Conservation (phyloP, 2,113 vertebrate species). For the Pangasianodon gigas region DNA sequence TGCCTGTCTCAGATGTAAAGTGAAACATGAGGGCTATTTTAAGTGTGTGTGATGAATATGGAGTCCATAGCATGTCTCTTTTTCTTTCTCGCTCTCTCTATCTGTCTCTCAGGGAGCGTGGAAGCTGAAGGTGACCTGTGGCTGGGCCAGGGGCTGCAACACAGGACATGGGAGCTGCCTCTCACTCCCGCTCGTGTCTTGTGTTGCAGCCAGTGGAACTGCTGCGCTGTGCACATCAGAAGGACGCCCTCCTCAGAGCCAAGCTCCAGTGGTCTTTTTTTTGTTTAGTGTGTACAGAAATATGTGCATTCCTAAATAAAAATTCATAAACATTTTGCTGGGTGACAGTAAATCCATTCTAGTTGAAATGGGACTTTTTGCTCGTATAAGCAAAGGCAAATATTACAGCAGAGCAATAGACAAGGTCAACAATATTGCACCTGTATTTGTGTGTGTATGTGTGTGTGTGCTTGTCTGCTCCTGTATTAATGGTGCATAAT, state of each 20-base stretch:
- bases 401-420: slow-evolving; percentile 48
- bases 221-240: slow-evolving; percentile 56
- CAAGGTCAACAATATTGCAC: slow-evolving; percentile 55
- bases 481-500: slow-evolving; percentile 51
- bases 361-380: slow-evolving; percentile 40
- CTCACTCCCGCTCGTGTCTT: slow-evolving; percentile 79
- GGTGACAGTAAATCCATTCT: slow-evolving; percentile 16
- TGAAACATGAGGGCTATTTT: slow-evolving; percentile 64
- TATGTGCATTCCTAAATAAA: slow-evolving; percentile 25
- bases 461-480: slow-evolving; percentile 41
- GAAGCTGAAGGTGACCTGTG: slow-evolving; percentile 69
- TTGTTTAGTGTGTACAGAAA: not conserved
- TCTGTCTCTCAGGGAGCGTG: slow-evolving; percentile 43
- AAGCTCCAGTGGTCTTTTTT: not conserved
- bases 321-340: slow-evolving; percentile 10
- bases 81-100: slow-evolving; percentile 46
- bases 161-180: slow-evolving; percentile 81
- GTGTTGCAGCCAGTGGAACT: slow-evolving; percentile 82
- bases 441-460: slow-evolving; percentile 1
- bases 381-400: slow-evolving; percentile 47
- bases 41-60: slow-evolving; percentile 67
- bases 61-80: slow-evolving; percentile 49
- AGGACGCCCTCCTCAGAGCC: not conserved
- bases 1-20: slow-evolving; percentile 51
- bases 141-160: slow-evolving; percentile 79